Conservation (phyloP, 2,797 vertebrate species). For the Pseudocheirus occidentalis region DNA sequence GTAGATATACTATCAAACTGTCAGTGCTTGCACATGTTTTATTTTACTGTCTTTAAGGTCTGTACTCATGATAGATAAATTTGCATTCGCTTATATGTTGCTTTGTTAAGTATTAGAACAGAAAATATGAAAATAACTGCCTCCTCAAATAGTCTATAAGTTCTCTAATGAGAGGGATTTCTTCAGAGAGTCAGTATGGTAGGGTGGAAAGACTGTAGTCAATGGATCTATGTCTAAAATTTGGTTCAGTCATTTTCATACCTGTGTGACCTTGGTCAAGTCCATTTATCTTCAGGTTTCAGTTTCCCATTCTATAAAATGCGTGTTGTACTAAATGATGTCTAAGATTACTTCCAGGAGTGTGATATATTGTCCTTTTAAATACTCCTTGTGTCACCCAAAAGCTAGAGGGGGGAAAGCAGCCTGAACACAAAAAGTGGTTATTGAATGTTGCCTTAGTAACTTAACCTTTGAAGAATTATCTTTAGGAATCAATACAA, state of each 20-base stretch:
- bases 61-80: neutral
- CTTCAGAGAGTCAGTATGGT: neutral
- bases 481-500: neutral
- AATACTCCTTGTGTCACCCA: neutral
- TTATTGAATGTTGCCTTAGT: neutral
- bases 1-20: neutral
- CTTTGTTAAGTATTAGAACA: neutral
- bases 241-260: neutral
- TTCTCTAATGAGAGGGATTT: neutral
- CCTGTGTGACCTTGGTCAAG: neutral
- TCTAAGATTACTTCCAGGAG: neutral
- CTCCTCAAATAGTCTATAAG: neutral
- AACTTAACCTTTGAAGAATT: neutral
- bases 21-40: neutral
- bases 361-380: neutral
- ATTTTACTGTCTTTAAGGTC: neutral
- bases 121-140: neutral
- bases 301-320: neutral
- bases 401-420: neutral
- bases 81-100: neutral
- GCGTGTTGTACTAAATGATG: neutral
- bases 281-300: neutral
- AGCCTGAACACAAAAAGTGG: neutral
- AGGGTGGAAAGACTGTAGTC: neutral
- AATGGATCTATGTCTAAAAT: neutral